These are phyloP conservation scores for Octopus sinensis DNA, from an alignment of 1,140 invertebrate genomes.

Conservation along the genomic window DNA sequence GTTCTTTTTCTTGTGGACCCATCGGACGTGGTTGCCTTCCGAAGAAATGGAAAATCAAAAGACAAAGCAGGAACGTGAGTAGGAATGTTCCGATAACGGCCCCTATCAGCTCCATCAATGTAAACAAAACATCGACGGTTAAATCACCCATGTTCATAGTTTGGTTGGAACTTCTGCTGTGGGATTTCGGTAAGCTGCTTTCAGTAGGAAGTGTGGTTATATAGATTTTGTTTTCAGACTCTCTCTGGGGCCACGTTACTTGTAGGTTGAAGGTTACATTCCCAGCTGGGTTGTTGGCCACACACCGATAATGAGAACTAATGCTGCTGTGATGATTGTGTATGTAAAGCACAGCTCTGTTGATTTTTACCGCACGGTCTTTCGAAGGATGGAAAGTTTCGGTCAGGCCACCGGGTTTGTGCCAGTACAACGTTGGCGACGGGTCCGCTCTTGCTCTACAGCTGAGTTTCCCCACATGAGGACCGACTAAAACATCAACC, in stretches of 20 bases:
- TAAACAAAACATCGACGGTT: conserved; percentile 31
- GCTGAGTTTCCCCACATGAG: conserved; percentile 42
- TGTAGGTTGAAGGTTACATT: conserved; percentile 54
- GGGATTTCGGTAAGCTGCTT: conserved; percentile 10
- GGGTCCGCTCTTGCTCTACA: conserved; percentile 53
- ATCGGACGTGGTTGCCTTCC: conserved; percentile 34
- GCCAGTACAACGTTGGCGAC: conserved; percentile 52
- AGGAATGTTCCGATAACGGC: conserved; percentile 54
- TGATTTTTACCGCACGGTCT: conserved; percentile 35
- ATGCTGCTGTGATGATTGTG: conserved; percentile 33
- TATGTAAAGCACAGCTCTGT: conserved; percentile 45
- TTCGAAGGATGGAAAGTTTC: conserved; percentile 41
- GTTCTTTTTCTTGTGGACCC: conserved; percentile 29
- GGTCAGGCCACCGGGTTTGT: conserved; percentile 45
- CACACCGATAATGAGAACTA: conserved; percentile 48
- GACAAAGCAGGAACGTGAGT: conserved; percentile 48
- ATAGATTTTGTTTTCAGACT: conserved; percentile 6
- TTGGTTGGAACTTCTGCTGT: conserved; percentile 18
- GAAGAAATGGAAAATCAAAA: conserved; percentile 48
- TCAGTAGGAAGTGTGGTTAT: neutral
- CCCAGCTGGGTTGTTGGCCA: conserved; percentile 54
- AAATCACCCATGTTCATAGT: conserved; percentile 24
- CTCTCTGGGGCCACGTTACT: conserved; percentile 46
- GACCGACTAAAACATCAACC: conserved; percentile 50
- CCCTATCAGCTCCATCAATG: conserved; percentile 47